These are phyloP conservation scores for Ataeniobius toweri DNA, from an alignment of 2,797 vertebrate genomes.

Conservation along the genomic window DNA sequence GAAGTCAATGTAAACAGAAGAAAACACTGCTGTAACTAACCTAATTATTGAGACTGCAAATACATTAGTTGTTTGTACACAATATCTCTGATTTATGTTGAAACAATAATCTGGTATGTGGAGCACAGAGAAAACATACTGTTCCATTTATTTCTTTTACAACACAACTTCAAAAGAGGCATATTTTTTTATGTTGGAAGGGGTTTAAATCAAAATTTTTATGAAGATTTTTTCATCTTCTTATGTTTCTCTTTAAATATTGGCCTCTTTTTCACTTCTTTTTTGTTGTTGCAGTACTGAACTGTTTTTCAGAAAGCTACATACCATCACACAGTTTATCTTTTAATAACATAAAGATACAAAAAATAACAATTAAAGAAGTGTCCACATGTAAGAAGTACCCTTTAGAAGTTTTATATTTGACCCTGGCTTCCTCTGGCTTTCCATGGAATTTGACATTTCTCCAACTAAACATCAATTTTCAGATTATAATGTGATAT, in stretches of 20 bases:
- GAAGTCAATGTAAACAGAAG: not conserved
- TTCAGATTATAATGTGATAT: too few relatives aligned
- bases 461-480: too few relatives aligned
- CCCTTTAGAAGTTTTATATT: too few relatives aligned
- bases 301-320: not conserved
- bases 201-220: not conserved
- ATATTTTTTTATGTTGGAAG: not conserved
- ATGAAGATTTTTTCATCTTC: not conserved
- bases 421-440: too few relatives aligned
- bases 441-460: too few relatives aligned
- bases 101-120: not conserved
- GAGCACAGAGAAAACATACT: not conserved
- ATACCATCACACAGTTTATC: not conserved
- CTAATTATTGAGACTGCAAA: not conserved
- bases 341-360: not conserved
- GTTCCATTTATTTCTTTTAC: not conserved
- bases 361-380: not conserved
- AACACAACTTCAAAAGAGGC: too few relatives aligned
- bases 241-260: not conserved
- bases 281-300: not conserved
- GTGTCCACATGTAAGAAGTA: too few relatives aligned
- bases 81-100: not conserved
- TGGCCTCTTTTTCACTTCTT: not conserved
- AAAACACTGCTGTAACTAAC: not conserved
- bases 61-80: not conserved